These are phyloP conservation scores for Drosophila fungiperda DNA, from an alignment of 2,888 invertebrate genomes.

Conservation along the genomic window DNA sequence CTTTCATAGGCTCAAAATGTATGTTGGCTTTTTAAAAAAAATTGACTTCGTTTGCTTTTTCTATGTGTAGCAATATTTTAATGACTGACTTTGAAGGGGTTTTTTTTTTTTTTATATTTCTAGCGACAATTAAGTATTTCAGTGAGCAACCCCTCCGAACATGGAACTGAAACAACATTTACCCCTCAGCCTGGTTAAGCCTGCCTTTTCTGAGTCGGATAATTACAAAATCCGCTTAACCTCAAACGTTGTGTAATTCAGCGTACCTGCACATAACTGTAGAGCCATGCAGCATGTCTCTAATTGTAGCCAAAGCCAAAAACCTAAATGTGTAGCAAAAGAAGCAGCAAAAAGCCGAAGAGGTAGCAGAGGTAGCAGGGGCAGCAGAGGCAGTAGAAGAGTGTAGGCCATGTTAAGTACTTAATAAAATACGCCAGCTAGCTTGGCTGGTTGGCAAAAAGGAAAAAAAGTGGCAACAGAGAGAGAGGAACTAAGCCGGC, in stretches of 20 bases:
- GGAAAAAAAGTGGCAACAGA: slow-evolving; percentile 27
- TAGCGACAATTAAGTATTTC: slow-evolving; percentile 16
- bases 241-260: slow-evolving; percentile 81
- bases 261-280: slow-evolving; percentile 60
- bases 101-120: background rate
- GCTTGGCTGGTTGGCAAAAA: slow-evolving; percentile 17
- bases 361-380: background rate
- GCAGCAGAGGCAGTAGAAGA: background rate
- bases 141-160: slow-evolving; percentile 9
- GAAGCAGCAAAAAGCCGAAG: slow-evolving; percentile 11
- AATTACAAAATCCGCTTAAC: slow-evolving; percentile 84
- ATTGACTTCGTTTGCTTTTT: background rate
- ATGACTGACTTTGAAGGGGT: slow-evolving; percentile 2
- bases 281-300: slow-evolving; percentile 47
- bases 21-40: no score
- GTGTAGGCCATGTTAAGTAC: slow-evolving; percentile 37
- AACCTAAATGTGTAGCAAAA: slow-evolving; percentile 55
- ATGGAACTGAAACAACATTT: background rate
- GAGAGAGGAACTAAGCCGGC: slow-evolving; percentile 58
- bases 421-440: slow-evolving; percentile 44
- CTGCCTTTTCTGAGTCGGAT: slow-evolving; percentile 74
- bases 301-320: slow-evolving; percentile 65
- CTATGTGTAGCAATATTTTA: slow-evolving; percentile 1
- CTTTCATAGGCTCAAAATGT: background rate
- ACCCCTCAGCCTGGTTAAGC: slow-evolving; percentile 27